Conservation (phyloP, 2,888 invertebrate species). For the Mamestra brassicae region DNA sequence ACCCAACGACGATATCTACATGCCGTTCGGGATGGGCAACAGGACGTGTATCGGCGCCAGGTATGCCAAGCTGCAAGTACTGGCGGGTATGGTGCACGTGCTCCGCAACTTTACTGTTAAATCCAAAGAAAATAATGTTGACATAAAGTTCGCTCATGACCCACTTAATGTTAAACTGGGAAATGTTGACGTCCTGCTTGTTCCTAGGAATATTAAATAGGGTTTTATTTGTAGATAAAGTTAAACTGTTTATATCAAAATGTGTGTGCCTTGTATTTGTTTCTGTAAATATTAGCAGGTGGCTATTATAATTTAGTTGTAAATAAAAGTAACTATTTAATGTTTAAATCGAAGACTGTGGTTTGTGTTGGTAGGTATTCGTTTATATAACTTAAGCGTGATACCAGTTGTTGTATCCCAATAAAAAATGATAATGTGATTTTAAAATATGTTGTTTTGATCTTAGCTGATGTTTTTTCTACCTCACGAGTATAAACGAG, state of each 20-base stretch:
- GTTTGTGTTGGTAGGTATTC: background rate
- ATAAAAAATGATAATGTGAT: background rate
- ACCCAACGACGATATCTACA: slow-evolving; percentile 70
- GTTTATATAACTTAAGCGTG: background rate
- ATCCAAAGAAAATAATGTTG: slow-evolving; percentile 62
- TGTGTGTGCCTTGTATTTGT: background rate
- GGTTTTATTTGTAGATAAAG: background rate
- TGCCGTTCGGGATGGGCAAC: slow-evolving; percentile 86
- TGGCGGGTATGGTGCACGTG: slow-evolving; percentile 72
- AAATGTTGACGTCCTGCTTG: slow-evolving; percentile 70
- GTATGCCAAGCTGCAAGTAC: slow-evolving; percentile 75
- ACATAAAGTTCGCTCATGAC: slow-evolving; percentile 69
- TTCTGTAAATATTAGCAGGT: background rate
- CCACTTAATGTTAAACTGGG: slow-evolving; percentile 71
- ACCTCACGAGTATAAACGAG: background rate
- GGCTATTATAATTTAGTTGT: background rate
- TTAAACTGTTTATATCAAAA: background rate
- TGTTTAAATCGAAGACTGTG: background rate
- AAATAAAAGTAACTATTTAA: background rate
- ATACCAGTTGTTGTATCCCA: background rate
- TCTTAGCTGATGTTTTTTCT: background rate
- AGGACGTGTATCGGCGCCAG: slow-evolving; percentile 84
- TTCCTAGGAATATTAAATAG: slow-evolving; percentile 58
- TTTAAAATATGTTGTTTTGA: background rate
- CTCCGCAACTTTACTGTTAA: slow-evolving; percentile 70